Base-by-base conservation (phyloP, 2,888 invertebrate genomes). In the Lycia hirtaria region DNA sequence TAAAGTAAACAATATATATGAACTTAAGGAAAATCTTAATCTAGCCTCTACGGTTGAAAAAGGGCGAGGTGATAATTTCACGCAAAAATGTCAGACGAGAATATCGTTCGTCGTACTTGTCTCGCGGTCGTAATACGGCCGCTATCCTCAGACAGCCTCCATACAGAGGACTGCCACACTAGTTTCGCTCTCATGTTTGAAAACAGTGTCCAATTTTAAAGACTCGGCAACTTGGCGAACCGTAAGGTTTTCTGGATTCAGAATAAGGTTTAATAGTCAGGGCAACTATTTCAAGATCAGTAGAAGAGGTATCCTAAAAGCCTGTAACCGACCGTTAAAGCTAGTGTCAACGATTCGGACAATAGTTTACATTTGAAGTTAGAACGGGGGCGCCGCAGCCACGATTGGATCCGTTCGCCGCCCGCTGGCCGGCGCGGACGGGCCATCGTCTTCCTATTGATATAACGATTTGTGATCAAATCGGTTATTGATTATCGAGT, bases 351-450 rank as follows among this genome's bases (percentile, higher is more conserved):
- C 38, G 10, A 15, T 4, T 10, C 22, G 38, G 38, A 45, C 57
- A 63, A 63, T 62, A 32, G 24, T 45, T 37, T 41, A 44, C 45
- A 62, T 66, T 62, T 56, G 62, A 56, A 57, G 26, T 10, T 45
- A 68, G 62, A 68, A 64, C n/a, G 57, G 41, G 45, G 51, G 52
- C 28, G 51, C 48, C 60, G 57, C 52, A 52, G 59, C 57, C 61
- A 28, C 54, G 57, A 69, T 68, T 62, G 62, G 65, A 55, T 67
- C 60, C 67, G 63, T 61, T 56, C 48, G 26, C 38, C 7, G 24
- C 22, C 17, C 26, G 19, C n/a, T 26, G n/a, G 33, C 15, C 20
- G 7, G 35, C n/a, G 14, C 14, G n/a, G 17, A 24, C 28, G 15
- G 19, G 17, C 26, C n/a, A 43, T 44, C 19, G 26, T 26, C 20